A percentile compares a stretch with the other conserved stretches of the same genome.
Evolutionary conservation across 2,113 vertebrate genomes (phyloP).

Genomic region (Neotragus pygmaeus): DNA sequence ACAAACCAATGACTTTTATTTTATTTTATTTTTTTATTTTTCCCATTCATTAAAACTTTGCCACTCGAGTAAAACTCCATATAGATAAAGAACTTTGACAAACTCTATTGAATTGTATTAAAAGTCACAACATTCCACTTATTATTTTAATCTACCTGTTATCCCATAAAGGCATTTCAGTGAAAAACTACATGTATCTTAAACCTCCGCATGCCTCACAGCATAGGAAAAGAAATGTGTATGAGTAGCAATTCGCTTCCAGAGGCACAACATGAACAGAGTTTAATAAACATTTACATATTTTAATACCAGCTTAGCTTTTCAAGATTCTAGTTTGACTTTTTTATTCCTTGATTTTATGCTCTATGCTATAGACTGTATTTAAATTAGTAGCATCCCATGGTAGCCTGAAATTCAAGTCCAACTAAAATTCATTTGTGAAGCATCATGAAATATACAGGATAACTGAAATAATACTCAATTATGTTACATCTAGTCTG

Average conservation of each 20-base stretch:
- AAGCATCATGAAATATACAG: background rate
- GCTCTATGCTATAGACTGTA: background rate
- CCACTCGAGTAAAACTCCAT: background rate
- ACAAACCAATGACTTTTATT: background rate
- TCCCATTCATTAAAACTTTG: background rate
- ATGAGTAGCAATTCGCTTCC: background rate
- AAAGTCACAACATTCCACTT: background rate
- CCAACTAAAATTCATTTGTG: background rate
- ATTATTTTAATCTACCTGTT: background rate
- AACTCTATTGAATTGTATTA: background rate
- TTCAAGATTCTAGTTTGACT: conserved; percentile 7
- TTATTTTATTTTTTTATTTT: too few relatives aligned
- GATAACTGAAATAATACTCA: conserved; percentile 6
- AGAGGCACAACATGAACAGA: background rate
- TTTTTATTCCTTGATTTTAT: background rate
- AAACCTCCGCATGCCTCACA: background rate
- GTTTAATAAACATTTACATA: background rate
- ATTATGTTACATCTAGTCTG: background rate
- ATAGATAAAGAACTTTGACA: conserved; percentile 3
- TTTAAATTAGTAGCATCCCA: background rate
- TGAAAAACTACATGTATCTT: background rate
- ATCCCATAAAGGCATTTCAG: conserved; percentile 15
- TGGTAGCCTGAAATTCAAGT: background rate
- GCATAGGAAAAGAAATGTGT: background rate
- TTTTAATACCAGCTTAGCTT: background rate